Conservation (phyloP, 2,888 invertebrate species). For the Dione vanillae region DNA sequence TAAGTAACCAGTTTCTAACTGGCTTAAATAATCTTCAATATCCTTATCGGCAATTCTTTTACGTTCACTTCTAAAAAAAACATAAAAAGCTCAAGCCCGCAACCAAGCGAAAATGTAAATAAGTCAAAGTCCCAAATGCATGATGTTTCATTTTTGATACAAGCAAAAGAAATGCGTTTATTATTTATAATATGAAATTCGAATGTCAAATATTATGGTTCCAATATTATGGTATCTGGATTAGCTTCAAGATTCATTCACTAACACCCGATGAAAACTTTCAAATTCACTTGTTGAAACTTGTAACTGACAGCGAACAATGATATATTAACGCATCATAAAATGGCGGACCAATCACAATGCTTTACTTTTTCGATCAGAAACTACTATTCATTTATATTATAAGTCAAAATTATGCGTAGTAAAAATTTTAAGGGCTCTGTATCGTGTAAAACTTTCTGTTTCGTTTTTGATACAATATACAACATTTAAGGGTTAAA, state of each 20-base stretch:
- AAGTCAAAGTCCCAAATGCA: conserved; percentile 40
- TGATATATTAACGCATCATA: background rate
- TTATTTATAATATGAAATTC: conserved; percentile 13
- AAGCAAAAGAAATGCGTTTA: conserved; percentile 38
- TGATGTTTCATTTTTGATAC: conserved; percentile 24
- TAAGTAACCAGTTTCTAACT: conserved; percentile 44
- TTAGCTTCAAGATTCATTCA: conserved; percentile 35
- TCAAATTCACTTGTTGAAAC: conserved; percentile 6
- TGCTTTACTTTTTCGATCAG: background rate
- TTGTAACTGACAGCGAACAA: background rate
- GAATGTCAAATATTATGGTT: conserved; percentile 20
- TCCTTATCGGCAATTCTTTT: conserved; percentile 42
- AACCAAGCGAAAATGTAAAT: conserved; percentile 10
- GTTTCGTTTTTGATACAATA: too few relatives aligned
- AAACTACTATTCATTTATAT: background rate
- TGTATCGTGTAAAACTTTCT: too few relatives aligned
- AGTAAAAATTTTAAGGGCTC: background rate
- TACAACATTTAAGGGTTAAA: too few relatives aligned
- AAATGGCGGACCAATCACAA: background rate
- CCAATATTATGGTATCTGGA: conserved; percentile 27
- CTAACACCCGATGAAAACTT: conserved; percentile 33
- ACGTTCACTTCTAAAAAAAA: conserved; percentile 44
- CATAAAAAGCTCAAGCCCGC: conserved; percentile 42
- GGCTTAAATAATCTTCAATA: conserved; percentile 44
- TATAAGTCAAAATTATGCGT: background rate